phyloP scores from a whole-genome alignment of 2,113 vertebrate genomes.

The Amblyornis subalaris region DNA sequence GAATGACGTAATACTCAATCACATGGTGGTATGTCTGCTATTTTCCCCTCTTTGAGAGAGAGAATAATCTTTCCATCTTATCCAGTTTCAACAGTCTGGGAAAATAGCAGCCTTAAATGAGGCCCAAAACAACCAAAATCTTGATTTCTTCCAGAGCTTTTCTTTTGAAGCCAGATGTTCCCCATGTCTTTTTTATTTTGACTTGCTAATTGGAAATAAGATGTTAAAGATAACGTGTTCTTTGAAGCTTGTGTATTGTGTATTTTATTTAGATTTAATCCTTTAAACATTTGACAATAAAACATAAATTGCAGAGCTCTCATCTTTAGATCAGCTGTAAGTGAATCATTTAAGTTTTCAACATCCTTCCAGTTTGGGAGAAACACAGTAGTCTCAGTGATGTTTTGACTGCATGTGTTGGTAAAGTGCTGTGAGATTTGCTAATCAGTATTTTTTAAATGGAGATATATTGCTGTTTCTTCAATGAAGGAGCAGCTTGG shows the following conservation, averaged over 20 bases:
- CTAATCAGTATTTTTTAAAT: conserved; percentile 52
- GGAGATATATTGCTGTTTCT: not conserved
- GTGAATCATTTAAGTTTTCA: conserved; percentile 35
- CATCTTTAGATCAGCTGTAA: conserved; percentile 27
- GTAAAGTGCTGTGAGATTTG: conserved; percentile 20
- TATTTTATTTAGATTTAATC: conserved; percentile 53
- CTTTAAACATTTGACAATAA: conserved; percentile 53
- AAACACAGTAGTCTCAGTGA: not conserved
- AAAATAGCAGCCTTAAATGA: conserved; percentile 19
- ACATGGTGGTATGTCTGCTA: conserved; percentile 4
- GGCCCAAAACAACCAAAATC: conserved; percentile 14
- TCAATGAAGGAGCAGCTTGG: not conserved
- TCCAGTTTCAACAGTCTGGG: not conserved
- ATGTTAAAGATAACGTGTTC: conserved; percentile 24
- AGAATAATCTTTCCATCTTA: conserved; percentile 9
- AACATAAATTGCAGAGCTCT: conserved; percentile 6
- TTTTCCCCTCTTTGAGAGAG: not conserved
- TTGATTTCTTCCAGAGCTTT: conserved; percentile 37
- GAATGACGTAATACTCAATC: conserved; percentile 21
- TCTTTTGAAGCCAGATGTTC: conserved; percentile 41
- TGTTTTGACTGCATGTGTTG: conserved; percentile 43
- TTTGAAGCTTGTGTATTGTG: conserved; percentile 45
- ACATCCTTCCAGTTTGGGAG: conserved; percentile 15
- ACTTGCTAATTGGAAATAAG: conserved; percentile 55
- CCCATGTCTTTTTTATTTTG: conserved; percentile 26